Base-by-base conservation (phyloP, 2,797 vertebrate species). In the Coilia nasus region DNA sequence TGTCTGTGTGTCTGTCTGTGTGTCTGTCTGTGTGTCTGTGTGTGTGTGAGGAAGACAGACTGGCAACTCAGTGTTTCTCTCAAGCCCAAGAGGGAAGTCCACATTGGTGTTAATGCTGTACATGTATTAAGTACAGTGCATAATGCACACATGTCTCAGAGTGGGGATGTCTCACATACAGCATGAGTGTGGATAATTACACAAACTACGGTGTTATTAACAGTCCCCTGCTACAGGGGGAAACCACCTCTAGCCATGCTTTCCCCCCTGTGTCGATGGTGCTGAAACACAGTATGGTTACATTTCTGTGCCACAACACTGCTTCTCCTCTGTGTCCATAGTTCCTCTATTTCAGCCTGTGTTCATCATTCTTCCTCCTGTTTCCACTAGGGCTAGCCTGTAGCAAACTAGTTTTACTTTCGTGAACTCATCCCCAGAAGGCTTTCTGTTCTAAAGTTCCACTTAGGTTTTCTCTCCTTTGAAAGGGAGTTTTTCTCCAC, bases 111-210 rank as follows among this genome's bases (percentile, higher is more conserved):
- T 64, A 11, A 21, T 62, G 84, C 67, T 19, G 17, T 9, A 21
- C 56, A 59, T 56, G 59, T 62, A n/a, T n/a, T n/a, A 84, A 82
- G 84, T 50, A 71, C n/a, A 44, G 59, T 25, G 59, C 6, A 0
- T 57, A 46, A 56, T 84, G 80, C 81, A 80, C 28, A 80, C 62
- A 85, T 11, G 56, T 46, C 81, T 67, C 7, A 6, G 56, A 35
- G 35, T 41, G 35, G 35, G 35, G 5, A 5, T 41, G 2, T 41
- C 5, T 41, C 5, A 41, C 35, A 41, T 41, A 47, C 1, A 17
- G 46, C 46, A 83, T 23, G 54, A 82, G 41, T 62, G 35, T 83
- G 50, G 35, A 82, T 87, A 84, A 85, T 86, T 85, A 64, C n/a
- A 85, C 85, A 54, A 46, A 4, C 59, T 84, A 84, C 25, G 7